Evolutionary conservation across 2,113 vertebrate species (phyloP).

Genomic region (Microtus pennsylvanicus): DNA sequence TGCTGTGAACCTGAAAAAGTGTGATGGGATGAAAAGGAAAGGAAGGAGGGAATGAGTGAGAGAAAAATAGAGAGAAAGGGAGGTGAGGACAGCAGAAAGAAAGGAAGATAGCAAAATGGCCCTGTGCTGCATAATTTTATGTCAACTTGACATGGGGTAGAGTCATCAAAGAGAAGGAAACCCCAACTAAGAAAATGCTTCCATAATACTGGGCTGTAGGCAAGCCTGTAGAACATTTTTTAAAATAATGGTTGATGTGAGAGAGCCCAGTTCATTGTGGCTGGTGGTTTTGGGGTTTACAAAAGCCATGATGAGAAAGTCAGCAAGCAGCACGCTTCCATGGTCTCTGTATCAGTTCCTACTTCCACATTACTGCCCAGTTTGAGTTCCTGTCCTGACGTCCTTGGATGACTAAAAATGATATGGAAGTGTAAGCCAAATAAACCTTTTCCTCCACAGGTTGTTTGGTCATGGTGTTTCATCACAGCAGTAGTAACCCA

Average conservation of each 20-base stretch:
- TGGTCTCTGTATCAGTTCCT: not conserved
- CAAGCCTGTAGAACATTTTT: not conserved
- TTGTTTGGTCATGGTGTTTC: not conserved
- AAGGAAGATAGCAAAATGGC: not conserved
- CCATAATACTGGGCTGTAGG: not conserved
- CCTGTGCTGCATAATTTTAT: not conserved
- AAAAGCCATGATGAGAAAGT: not conserved
- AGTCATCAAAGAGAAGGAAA: not conserved
- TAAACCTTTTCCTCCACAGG: not conserved
- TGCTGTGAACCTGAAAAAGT: not conserved
- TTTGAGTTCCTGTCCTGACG: not conserved
- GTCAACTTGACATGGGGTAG: not conserved
- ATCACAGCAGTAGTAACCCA: not conserved
- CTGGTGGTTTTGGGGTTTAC: not conserved
- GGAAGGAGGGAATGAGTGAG: not conserved
- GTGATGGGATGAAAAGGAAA: not conserved
- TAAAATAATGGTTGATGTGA: not conserved
- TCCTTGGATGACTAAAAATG: not conserved
- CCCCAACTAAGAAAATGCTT: not conserved
- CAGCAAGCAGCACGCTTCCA: not conserved
- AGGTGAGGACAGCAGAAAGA: not conserved
- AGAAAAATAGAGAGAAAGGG: not conserved
- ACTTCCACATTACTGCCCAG: not conserved
- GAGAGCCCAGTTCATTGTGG: not conserved
- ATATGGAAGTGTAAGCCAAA: not conserved